Evolutionary conservation across 1,140 invertebrate genomes (phyloP).

Genomic region (Phymorhynchus buccinoides): DNA sequence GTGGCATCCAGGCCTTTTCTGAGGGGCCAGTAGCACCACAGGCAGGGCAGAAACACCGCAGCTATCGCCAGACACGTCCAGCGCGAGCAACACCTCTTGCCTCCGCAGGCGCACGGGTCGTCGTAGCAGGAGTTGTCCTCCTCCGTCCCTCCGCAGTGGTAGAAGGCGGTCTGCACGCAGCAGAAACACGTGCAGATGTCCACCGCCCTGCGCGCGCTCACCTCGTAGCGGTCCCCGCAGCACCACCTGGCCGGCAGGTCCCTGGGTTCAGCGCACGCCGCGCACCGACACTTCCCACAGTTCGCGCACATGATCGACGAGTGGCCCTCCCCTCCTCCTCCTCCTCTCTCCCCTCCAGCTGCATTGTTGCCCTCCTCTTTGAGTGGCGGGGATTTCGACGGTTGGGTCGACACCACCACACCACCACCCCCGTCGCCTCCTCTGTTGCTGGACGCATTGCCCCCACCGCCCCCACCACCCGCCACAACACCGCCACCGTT

Average conservation of each 20-base stretch:
- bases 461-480: constrained; percentile 18
- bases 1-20: constrained; percentile 84
- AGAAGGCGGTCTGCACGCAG: constrained; percentile 92
- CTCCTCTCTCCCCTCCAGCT: constrained; percentile 51
- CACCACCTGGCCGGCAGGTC: constrained; percentile 89
- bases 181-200: constrained; percentile 93
- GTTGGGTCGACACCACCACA: constrained; percentile 53
- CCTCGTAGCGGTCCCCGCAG: constrained; percentile 87
- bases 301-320: constrained; percentile 83
- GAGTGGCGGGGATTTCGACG: constrained; percentile 58
- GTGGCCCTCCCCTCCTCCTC: constrained; percentile 26
- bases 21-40: constrained; percentile 93
- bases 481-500: background rate
- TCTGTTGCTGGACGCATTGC: too few species aligned
- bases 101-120: constrained; percentile 84
- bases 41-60: constrained; percentile 85
- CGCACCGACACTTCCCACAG: constrained; percentile 89
- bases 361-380: constrained; percentile 56
- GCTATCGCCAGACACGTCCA: constrained; percentile 89
- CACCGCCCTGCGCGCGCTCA: constrained; percentile 87
- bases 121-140: constrained; percentile 83
- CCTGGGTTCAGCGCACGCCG: constrained; percentile 86
- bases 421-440: constrained; percentile 34
- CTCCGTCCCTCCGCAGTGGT: constrained; percentile 89
- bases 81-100: constrained; percentile 78